A percentile compares a stretch with the other conserved stretches of the same genome.
Evolutionary conservation across 2,113 vertebrate species (phyloP).

Genomic region (Sarotherodon lohbergeri): DNA sequence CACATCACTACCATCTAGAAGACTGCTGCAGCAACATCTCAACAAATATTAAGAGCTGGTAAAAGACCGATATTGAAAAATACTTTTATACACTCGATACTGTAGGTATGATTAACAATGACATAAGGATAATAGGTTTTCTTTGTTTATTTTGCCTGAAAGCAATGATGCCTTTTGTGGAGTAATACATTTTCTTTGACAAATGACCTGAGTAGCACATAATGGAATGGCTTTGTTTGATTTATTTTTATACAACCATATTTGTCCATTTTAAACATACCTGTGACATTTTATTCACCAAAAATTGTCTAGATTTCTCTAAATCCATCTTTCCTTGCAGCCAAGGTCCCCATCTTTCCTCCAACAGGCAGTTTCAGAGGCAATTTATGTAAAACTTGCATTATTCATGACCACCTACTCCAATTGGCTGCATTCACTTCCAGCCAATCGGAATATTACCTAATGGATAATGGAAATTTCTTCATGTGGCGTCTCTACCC

Average conservation of each 20-base stretch:
- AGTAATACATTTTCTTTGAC: conserved; percentile 26
- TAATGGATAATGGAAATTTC: not conserved
- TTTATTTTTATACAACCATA: not conserved
- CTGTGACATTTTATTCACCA: not conserved
- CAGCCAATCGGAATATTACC: not conserved
- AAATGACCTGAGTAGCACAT: not conserved
- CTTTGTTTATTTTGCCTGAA: conserved; percentile 23
- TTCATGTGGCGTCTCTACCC: not conserved
- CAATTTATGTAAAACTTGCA: not conserved
- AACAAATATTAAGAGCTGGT: not conserved
- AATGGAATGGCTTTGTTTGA: not conserved
- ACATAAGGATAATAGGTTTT: conserved; percentile 15
- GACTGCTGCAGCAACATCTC: not conserved
- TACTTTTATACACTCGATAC: not conserved
- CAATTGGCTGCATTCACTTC: not conserved
- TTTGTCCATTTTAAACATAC: not conserved
- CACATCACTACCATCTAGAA: not conserved
- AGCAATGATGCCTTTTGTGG: not conserved
- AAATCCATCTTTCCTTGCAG: not conserved
- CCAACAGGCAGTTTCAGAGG: not conserved
- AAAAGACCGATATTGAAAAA: conserved; percentile 1
- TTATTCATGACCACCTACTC: not conserved
- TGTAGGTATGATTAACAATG: conserved; percentile 26
- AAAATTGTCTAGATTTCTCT: not conserved
- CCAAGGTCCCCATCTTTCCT: not conserved